These are phyloP conservation scores for Galerucella pusilla DNA, from an alignment of 2,888 invertebrate genomes.

Conservation along the genomic window DNA sequence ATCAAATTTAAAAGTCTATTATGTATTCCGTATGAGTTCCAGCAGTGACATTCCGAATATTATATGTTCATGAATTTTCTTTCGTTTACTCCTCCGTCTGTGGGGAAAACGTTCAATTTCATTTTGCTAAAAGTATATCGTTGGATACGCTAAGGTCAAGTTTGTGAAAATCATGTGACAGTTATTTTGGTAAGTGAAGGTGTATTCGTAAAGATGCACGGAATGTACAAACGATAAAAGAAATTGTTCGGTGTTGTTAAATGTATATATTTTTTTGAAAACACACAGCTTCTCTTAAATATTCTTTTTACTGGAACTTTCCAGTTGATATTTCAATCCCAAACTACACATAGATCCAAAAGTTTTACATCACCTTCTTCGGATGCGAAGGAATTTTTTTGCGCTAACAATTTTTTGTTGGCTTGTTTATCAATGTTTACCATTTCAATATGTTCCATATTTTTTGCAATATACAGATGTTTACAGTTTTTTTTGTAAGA, in stretches of 20 bases:
- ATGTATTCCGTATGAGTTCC: slow-evolving; percentile 9
- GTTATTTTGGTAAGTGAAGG: slow-evolving; percentile 8
- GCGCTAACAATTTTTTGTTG: no score
- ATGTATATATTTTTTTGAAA: neutral
- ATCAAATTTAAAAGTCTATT: neutral
- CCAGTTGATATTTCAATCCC: neutral
- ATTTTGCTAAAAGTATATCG: slow-evolving; percentile 22
- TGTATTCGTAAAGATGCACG: slow-evolving; percentile 2
- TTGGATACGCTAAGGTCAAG: slow-evolving; percentile 16
- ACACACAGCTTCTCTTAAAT: neutral
- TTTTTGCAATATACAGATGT: no score
- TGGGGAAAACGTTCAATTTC: slow-evolving; percentile 22
- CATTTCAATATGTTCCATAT: no score
- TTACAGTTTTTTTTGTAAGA: no score
- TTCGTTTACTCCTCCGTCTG: slow-evolving; percentile 11
- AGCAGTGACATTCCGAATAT: slow-evolving; percentile 10
- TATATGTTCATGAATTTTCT: slow-evolving; percentile 18
- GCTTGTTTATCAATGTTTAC: no score
- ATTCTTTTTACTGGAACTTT: neutral
- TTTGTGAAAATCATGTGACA: slow-evolving; percentile 17
- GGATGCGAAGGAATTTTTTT: no score
- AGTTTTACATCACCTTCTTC: no score
- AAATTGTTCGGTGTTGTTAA: neutral
- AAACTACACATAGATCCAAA: no score
- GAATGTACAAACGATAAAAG: neutral